These are phyloP conservation scores for Neosilurus hyrtlii DNA, from an alignment of 2,797 vertebrate species.

Conservation along the genomic window DNA sequence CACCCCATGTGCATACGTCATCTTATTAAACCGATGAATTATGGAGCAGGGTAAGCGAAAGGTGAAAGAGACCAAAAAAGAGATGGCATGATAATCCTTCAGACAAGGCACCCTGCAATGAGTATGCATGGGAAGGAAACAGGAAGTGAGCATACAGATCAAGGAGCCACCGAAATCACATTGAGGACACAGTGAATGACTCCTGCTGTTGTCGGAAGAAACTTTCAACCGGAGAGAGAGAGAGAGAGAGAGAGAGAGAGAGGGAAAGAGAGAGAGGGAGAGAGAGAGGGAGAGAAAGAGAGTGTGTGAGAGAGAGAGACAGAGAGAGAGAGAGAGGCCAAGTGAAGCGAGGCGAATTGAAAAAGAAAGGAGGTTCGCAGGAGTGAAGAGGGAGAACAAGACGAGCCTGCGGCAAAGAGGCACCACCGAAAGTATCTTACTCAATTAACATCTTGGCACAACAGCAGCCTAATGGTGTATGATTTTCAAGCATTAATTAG, in stretches of 20 bases:
- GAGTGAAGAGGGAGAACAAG: slow-evolving; percentile 46
- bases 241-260: slow-evolving; percentile 30
- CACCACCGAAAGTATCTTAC: slow-evolving; percentile 75
- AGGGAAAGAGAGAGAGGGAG: not conserved
- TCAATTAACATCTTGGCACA: slow-evolving; percentile 75
- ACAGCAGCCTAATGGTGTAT: slow-evolving; percentile 69
- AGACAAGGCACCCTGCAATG: slow-evolving; percentile 29
- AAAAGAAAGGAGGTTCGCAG: slow-evolving; percentile 55
- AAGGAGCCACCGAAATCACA: slow-evolving; percentile 15
- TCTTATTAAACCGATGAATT: slow-evolving; percentile 66
- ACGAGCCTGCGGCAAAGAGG: slow-evolving; percentile 65
- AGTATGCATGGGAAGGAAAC: slow-evolving; percentile 13
- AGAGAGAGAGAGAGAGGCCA: not conserved
- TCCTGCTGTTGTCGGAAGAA: not conserved
- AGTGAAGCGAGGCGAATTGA: slow-evolving; percentile 20
- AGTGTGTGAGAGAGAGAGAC: not conserved
- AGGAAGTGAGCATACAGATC: not conserved
- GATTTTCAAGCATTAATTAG: slow-evolving; percentile 74
- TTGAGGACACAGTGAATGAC: not conserved
- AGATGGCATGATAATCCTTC: slow-evolving; percentile 47
- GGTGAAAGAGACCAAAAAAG: slow-evolving; percentile 52
- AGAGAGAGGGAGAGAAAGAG: slow-evolving; percentile 33
- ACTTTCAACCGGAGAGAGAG: not conserved
- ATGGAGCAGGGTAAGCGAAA: slow-evolving; percentile 62
- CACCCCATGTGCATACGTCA: slow-evolving; percentile 58